These are phyloP conservation scores for Tipula helvola DNA, from an alignment of 2,888 invertebrate species.

Conservation along the genomic window DNA sequence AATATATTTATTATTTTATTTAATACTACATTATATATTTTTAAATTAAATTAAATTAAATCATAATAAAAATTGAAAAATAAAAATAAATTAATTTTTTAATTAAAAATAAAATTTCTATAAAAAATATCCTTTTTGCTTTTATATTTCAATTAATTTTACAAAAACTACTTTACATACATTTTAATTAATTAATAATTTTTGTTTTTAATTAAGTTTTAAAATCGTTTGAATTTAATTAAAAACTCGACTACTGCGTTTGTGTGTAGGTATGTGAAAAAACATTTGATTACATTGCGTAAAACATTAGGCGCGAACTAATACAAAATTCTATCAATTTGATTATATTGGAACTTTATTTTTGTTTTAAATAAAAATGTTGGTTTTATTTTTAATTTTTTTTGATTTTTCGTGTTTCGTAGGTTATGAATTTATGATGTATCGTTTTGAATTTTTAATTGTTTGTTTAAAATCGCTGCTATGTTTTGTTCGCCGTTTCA, in stretches of 20 bases:
- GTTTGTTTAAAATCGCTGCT: background rate
- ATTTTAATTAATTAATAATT: background rate
- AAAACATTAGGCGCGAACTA: background rate
- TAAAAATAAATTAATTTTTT: background rate
- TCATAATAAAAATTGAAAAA: background rate
- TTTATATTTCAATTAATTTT: background rate
- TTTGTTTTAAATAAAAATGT: background rate
- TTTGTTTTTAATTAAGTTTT: background rate
- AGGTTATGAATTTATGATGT: background rate
- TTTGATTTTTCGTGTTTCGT: background rate
- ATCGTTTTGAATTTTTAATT: background rate
- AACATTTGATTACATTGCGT: background rate
- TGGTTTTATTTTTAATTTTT: background rate
- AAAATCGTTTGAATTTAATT: background rate
- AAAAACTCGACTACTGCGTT: background rate
- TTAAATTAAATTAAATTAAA: background rate
- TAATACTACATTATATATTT: background rate
- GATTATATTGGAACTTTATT: background rate
- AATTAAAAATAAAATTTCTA: background rate
- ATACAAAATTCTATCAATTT: background rate
- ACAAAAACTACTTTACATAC: background rate
- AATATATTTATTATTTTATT: background rate
- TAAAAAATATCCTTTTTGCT: background rate
- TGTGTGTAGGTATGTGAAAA: background rate
- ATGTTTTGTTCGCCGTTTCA: constrained; percentile 10